phyloP scores from a whole-genome alignment of 2,888 invertebrate species.

The Polyploca ridens region DNA sequence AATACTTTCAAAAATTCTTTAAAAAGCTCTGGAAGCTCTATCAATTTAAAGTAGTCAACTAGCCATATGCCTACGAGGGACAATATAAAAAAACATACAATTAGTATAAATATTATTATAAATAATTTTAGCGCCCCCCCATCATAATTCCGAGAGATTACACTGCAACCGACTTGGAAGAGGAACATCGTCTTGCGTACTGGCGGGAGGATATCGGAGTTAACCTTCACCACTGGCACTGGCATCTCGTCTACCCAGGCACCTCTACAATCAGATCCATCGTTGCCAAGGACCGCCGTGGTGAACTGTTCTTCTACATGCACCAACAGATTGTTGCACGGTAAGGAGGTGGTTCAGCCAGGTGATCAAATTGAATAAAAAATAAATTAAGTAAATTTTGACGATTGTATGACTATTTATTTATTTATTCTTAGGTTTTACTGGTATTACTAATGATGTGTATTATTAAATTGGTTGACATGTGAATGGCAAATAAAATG shows the following conservation, averaged over 20 bases:
- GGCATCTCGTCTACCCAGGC: slow-evolving; percentile 92
- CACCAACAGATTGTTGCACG: slow-evolving; percentile 84
- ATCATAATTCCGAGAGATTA: slow-evolving; percentile 91
- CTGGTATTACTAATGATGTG: too few relatives aligned
- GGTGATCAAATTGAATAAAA: not conserved
- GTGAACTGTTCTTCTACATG: slow-evolving; percentile 93
- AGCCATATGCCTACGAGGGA: slow-evolving; percentile 13
- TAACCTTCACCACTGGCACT: slow-evolving; percentile 92
- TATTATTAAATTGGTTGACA: too few relatives aligned
- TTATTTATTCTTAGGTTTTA: too few relatives aligned
- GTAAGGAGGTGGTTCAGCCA: slow-evolving; percentile 39
- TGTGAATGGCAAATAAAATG: too few relatives aligned
- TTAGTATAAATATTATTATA: not conserved
- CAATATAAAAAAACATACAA: not conserved
- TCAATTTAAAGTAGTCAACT: not conserved
- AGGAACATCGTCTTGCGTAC: slow-evolving; percentile 92
- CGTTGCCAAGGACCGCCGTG: slow-evolving; percentile 90
- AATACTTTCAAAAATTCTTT: not conserved
- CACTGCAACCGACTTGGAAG: slow-evolving; percentile 91
- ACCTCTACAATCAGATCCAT: slow-evolving; percentile 81
- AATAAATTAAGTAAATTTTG: not conserved
- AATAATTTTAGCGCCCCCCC: slow-evolving; percentile 75
- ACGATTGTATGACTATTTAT: not conserved
- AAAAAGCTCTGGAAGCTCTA: not conserved
- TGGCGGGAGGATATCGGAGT: slow-evolving; percentile 93